A percentile compares a stretch with the other conserved stretches of the same genome.
Conservation (phyloP, 2,113 vertebrate species). For the Sigmodon hispidus region DNA sequence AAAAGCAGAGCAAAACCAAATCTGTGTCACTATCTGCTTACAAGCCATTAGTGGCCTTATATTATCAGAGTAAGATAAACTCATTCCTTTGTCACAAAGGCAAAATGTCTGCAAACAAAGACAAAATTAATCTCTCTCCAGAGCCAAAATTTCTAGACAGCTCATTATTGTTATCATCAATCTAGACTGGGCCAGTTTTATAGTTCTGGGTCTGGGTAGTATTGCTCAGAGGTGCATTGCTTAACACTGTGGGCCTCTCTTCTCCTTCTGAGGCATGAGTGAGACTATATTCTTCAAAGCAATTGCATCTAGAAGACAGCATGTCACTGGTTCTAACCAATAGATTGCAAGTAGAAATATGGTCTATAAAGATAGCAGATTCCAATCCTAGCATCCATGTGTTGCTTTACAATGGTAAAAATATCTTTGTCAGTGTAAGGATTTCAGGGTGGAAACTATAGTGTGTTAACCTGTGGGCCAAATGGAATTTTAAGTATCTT, state of each 20-base stretch:
- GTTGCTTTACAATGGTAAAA: not conserved
- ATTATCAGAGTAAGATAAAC: not conserved
- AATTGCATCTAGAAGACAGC: not conserved
- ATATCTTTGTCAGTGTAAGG: not conserved
- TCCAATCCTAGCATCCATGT: too few relatives aligned
- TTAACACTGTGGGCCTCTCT: not conserved
- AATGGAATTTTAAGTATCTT: not conserved
- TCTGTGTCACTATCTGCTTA: not conserved
- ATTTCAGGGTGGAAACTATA: not conserved
- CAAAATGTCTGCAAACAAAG: not conserved
- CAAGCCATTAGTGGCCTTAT: not conserved
- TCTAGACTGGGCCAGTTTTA: not conserved
- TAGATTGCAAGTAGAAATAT: not conserved
- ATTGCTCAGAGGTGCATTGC: not conserved
- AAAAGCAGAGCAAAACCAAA: slow-evolving; percentile 10
- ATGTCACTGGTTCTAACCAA: too few relatives aligned
- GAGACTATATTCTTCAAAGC: not conserved
- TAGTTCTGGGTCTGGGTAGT: not conserved
- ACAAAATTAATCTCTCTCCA: not conserved
- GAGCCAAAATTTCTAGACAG: not conserved
- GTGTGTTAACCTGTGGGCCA: not conserved
- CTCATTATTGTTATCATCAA: not conserved
- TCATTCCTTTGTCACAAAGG: not conserved
- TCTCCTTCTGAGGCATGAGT: not conserved
- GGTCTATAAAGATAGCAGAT: not conserved